A percentile compares a stretch with the other conserved stretches of the same genome.
Conservation (phyloP, 2,113 vertebrate genomes). For the Rhineura floridana region DNA sequence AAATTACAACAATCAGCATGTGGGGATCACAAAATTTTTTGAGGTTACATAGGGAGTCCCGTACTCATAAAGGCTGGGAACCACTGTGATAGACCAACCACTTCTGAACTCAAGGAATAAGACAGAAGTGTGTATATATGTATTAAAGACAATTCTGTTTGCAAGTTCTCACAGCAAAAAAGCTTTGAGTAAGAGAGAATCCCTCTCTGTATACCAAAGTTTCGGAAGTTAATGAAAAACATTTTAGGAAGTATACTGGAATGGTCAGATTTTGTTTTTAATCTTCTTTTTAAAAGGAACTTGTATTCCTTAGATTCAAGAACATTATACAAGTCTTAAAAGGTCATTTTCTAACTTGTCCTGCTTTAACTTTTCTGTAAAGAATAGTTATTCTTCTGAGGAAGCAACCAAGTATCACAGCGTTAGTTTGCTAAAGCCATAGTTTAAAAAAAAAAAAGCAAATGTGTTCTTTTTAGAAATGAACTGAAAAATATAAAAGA, state of each 20-base stretch:
- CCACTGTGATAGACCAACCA: neutral
- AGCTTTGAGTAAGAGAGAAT: neutral
- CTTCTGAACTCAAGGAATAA: neutral
- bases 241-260: neutral
- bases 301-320: neutral
- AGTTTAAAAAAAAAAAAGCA: neutral
- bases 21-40: too few species aligned
- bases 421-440: conserved; percentile 11
- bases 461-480: neutral
- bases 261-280: neutral
- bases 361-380: neutral
- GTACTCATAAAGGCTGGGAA: too few species aligned
- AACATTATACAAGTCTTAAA: neutral
- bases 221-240: neutral
- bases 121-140: neutral
- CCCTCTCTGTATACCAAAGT: neutral
- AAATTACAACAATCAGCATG: too few species aligned
- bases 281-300: neutral
- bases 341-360: conserved; percentile 1
- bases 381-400: neutral
- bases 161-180: neutral
- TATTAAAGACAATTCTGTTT: neutral
- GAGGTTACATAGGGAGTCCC: too few species aligned
- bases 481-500: neutral
- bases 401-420: neutral